Evolutionary conservation across 53 echinoderm and acorn worm species (phyloP).

Genomic region (Temnopleurus reevesii): DNA sequence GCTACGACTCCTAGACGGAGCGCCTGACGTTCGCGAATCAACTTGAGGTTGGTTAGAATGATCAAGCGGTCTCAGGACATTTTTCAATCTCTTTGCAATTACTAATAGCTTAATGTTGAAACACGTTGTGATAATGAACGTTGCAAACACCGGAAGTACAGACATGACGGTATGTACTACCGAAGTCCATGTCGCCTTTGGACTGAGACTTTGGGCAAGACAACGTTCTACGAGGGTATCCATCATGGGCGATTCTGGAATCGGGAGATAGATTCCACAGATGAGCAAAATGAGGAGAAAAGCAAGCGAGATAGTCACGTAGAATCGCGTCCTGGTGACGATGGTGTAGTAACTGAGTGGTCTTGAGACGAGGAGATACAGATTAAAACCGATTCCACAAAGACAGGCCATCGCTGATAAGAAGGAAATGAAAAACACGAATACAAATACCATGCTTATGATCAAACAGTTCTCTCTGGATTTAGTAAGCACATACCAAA

Average conservation of each 20-base stretch:
- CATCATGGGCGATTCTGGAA: neutral
- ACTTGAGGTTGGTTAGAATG: too few relatives aligned
- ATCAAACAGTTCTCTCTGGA: neutral
- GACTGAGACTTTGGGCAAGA: neutral
- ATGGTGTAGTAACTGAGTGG: neutral
- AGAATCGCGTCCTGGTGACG: neutral
- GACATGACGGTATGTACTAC: neutral
- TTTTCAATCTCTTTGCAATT: too few relatives aligned
- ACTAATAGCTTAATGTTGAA: neutral
- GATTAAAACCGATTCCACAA: neutral
- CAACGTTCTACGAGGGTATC: neutral
- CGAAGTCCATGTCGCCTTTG: neutral
- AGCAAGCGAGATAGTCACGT: neutral
- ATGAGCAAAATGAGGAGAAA: neutral
- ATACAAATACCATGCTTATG: neutral
- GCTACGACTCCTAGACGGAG: too few relatives aligned
- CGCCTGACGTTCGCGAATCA: too few relatives aligned
- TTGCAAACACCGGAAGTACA: neutral
- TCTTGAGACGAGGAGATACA: neutral
- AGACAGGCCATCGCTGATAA: neutral
- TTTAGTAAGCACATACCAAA: neutral
- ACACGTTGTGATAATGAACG: neutral
- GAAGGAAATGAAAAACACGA: neutral
- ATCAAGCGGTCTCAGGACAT: too few relatives aligned
- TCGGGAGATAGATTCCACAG: neutral